Evolutionary conservation across 1,140 invertebrate species (phyloP).

Genomic region (Patella vulgata): DNA sequence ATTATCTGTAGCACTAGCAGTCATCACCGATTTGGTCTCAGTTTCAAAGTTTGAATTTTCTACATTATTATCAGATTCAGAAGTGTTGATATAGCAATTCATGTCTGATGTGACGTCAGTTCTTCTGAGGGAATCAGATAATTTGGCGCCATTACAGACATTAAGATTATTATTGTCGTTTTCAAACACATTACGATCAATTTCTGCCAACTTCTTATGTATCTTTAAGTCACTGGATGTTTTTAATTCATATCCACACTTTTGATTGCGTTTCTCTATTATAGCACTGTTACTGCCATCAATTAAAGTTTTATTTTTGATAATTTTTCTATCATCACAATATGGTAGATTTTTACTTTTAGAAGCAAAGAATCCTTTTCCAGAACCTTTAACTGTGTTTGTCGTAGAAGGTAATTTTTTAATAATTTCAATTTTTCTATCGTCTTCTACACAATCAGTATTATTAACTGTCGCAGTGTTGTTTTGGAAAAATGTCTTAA

Average conservation of each 20-base stretch:
- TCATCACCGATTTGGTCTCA: neutral
- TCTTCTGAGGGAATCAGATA: too few species aligned
- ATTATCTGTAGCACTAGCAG: neutral
- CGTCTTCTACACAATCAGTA: neutral
- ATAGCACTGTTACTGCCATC: too few species aligned
- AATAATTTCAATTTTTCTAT: too few species aligned
- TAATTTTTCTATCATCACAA: neutral
- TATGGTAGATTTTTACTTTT: neutral
- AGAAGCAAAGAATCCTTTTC: neutral
- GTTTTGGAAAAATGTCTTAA: constrained; percentile 8
- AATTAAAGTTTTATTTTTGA: neutral
- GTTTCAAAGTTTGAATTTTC: neutral
- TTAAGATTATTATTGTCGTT: too few species aligned
- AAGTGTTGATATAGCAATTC: too few species aligned
- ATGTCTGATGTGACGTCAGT: too few species aligned
- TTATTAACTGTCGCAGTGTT: neutral
- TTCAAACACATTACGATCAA: too few species aligned
- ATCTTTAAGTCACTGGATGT: too few species aligned
- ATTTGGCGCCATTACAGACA: too few species aligned
- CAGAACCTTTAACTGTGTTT: neutral
- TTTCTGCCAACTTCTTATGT: too few species aligned
- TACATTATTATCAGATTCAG: neutral
- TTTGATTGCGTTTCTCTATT: too few species aligned
- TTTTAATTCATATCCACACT: too few species aligned
- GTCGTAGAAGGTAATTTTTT: neutral